Evolutionary conservation across 2,797 vertebrate genomes (phyloP).

Genomic region (Malurus leucopterus): DNA sequence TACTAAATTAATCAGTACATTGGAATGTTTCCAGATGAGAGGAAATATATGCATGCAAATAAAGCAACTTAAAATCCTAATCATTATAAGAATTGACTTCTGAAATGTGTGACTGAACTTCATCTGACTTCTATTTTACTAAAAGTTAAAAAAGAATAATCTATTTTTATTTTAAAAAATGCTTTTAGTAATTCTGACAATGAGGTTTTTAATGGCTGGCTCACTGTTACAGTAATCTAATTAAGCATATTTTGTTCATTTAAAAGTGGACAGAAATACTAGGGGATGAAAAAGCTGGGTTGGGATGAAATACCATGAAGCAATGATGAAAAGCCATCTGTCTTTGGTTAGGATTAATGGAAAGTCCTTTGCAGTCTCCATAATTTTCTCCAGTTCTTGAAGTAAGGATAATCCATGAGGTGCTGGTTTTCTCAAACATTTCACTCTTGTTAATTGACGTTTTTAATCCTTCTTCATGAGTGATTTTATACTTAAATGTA

Average conservation of each 20-base stretch:
- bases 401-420: background rate
- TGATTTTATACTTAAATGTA: background rate
- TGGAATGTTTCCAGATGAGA: slow-evolving; percentile 3
- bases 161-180: background rate
- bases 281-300: background rate
- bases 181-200: background rate
- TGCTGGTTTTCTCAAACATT: background rate
- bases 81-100: background rate
- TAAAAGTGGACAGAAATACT: background rate
- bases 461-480: background rate
- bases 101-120: background rate
- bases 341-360: background rate
- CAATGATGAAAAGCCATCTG: background rate
- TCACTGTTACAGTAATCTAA: background rate
- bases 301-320: background rate
- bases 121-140: background rate
- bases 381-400: background rate
- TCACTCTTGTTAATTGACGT: background rate
- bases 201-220: background rate
- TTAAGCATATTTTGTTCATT: background rate
- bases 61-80: background rate
- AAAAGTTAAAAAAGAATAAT: background rate
- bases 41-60: background rate
- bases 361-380: background rate
- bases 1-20: background rate